Percentiles rank a stretch among this genome's conserved stretches.
These are phyloP conservation scores for Diplazon laetatorius DNA, from an alignment of 2,888 invertebrate genomes.

Conservation along the genomic window DNA sequence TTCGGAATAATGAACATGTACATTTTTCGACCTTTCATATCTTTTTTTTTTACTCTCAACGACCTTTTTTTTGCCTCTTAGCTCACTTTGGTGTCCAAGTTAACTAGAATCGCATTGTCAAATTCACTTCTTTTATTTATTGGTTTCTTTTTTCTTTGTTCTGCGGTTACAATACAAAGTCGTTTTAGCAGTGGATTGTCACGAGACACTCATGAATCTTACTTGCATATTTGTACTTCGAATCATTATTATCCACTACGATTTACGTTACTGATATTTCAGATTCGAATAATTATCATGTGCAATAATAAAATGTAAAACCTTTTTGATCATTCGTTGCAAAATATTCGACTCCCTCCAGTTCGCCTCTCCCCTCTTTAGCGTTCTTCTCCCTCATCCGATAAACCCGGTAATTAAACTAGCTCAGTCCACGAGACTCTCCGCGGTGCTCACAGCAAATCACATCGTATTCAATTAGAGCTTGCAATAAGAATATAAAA, in stretches of 20 bases:
- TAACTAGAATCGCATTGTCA: too few relatives aligned
- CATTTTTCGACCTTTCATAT: conserved; percentile 10
- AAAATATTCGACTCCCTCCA: background rate
- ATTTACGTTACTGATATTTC: too few relatives aligned
- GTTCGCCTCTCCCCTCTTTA: background rate
- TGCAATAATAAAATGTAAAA: background rate
- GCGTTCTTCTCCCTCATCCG: background rate
- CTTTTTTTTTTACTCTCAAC: background rate
- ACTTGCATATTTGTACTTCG: too few relatives aligned
- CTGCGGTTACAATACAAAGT: too few relatives aligned
- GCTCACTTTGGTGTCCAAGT: too few relatives aligned
- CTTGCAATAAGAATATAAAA: conserved; percentile 21
- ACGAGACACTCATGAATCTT: too few relatives aligned
- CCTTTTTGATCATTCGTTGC: background rate
- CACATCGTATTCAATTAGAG: conserved; percentile 24
- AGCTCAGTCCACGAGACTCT: background rate
- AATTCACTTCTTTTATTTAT: too few relatives aligned
- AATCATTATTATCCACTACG: too few relatives aligned
- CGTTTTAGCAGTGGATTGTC: too few relatives aligned
- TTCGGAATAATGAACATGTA: conserved; percentile 26
- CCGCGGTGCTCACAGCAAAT: background rate
- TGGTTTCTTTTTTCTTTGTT: too few relatives aligned
- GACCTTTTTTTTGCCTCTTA: too few relatives aligned
- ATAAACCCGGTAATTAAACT: conserved; percentile 10
- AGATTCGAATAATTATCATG: too few relatives aligned